phyloP scores from a whole-genome alignment of 2,888 invertebrate genomes.

The Sclerodermus sp. region DNA sequence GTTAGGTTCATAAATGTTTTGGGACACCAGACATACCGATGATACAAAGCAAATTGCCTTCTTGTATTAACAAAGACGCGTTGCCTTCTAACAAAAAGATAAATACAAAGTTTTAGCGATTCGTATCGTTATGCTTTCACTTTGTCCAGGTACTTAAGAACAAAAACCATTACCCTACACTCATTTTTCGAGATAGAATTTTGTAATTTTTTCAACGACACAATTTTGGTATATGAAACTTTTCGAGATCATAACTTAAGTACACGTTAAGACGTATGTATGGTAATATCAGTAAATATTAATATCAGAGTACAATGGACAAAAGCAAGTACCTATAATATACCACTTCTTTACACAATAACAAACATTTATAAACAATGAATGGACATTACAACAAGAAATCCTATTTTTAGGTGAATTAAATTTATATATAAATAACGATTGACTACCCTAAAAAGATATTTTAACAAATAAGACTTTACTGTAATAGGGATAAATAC shows the following conservation, averaged over 20 bases:
- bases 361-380: constrained; percentile 48
- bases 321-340: constrained; percentile 51
- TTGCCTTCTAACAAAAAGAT: constrained; percentile 53
- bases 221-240: constrained; percentile 36
- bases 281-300: constrained; percentile 26
- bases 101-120: constrained; percentile 37
- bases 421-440: constrained; percentile 54
- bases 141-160: constrained; percentile 52
- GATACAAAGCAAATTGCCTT: constrained; percentile 58
- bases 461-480: constrained; percentile 56
- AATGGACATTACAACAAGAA: constrained; percentile 44
- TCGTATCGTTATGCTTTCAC: constrained; percentile 41
- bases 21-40: constrained; percentile 54
- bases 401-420: constrained; percentile 55
- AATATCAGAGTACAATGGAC: constrained; percentile 51
- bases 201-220: constrained; percentile 36
- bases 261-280: constrained; percentile 30
- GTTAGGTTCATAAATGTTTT: constrained; percentile 29
- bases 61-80: constrained; percentile 53
- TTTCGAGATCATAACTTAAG: constrained; percentile 35
- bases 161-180: constrained; percentile 20
- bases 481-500: constrained; percentile 55
- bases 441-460: constrained; percentile 54
- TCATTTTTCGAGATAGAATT: constrained; percentile 40
- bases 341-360: constrained; percentile 48